Evolutionary conservation across 2,888 invertebrate genomes (phyloP), one percentile per base, ranked within the genome.

Genomic region (Euproctis similis): DNA sequence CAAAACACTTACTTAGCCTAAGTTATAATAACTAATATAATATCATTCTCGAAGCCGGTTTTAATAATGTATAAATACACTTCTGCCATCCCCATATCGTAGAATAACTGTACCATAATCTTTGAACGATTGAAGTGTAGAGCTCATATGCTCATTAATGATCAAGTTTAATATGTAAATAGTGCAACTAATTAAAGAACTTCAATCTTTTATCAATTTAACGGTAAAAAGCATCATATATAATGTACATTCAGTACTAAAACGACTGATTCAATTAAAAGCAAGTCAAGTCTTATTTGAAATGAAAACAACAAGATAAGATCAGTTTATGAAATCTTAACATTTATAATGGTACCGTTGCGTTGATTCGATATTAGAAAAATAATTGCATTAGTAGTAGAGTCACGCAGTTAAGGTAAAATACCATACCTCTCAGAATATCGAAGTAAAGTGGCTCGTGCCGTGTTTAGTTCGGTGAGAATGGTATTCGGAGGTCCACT

Each of bases 291-390:
- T 26, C 42, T 34, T 36, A 51, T 46, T 47, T 38, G 55, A 48
- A 49, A 43, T 32, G 32, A 33, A 28, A 34, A 34, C 45, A 46
- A 44, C 40, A 36, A 44, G 60, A 62, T 61, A 51, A 51, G 45
- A 65, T 62, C 58, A 19, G 49, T n/a, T n/a, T 59, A 59, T 53
- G 63, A 63, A 65, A 67, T 53, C 46, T 47, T n/a, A 47, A 45
- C 48, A 45, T 49, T 46, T 46, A n/a, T n/a, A n/a, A n/a, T n/a
- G n/a, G n/a, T 52, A 42, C 45, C 33, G 34, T 13, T 53, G 28
- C 14, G 14, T 14, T 35, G n/a, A n/a, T n/a, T n/a, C n/a, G n/a
- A n/a, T n/a, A n/a, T n/a, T n/a, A n/a, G n/a, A n/a, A n/a, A n/a
- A n/a, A n/a, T n/a, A n/a, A n/a, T n/a, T n/a, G n/a, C n/a, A n/a